Conservation (phyloP, 1,140 invertebrate genomes). For the Polypedilum vanderplanki region DNA sequence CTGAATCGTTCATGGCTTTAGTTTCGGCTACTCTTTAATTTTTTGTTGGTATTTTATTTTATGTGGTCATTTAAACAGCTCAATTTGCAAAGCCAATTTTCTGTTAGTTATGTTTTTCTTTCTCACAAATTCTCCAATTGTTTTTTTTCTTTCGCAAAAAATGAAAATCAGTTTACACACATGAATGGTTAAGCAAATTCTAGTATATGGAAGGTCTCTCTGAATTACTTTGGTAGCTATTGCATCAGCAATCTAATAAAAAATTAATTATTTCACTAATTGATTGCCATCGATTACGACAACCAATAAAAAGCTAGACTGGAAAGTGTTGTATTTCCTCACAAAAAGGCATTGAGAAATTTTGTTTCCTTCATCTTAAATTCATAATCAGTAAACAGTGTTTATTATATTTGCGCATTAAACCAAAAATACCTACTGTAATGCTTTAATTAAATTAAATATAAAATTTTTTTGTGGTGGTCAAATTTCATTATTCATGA, state of each 20-base stretch:
- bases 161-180: neutral
- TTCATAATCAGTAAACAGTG: no score
- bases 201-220: neutral
- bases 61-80: neutral
- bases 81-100: slow-evolving; percentile 4
- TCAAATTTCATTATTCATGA: no score
- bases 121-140: neutral
- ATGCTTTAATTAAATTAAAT: no score
- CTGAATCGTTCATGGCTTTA: slow-evolving; percentile 23
- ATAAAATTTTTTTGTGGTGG: no score
- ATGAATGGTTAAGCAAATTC: slow-evolving; percentile 6
- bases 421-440: no score
- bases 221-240: neutral
- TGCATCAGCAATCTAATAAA: neutral
- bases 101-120: neutral
- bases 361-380: no score
- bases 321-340: no score
- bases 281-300: neutral
- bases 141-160: neutral
- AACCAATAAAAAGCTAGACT: no score
- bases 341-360: no score
- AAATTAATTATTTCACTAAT: neutral
- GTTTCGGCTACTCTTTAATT: neutral
- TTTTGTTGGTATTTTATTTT: neutral
- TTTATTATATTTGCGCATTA: no score